Percentiles rank a stretch among this genome's conserved stretches.
These are phyloP conservation scores for roundworm (Caenorhabditis elegans) DNA, from an alignment of 1,140 invertebrate genomes.

Conservation along the genomic window DNA sequence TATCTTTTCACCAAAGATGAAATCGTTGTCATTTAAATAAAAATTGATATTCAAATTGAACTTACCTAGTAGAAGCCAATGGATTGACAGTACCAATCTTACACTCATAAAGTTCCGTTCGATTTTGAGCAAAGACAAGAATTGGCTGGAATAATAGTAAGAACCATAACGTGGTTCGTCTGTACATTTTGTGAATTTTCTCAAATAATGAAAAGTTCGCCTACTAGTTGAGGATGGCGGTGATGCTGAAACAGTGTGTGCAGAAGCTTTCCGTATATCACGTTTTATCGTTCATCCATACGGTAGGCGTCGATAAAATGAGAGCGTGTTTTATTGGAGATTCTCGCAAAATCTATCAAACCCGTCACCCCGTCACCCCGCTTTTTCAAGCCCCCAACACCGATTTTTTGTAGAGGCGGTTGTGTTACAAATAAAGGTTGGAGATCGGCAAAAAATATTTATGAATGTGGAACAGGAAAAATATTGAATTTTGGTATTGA, in stretches of 20 bases:
- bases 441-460: too few relatives aligned
- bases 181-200: constrained; percentile 1
- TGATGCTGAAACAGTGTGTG: constrained; percentile 12
- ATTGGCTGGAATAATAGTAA: constrained; percentile 1
- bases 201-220: neutral
- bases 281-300: constrained; percentile 30
- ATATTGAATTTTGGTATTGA: too few relatives aligned
- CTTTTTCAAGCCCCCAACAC: neutral
- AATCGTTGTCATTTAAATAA: too few relatives aligned
- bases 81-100: constrained; percentile 3
- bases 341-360: neutral
- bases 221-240: neutral
- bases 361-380: neutral
- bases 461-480: too few relatives aligned
- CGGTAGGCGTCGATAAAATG: constrained; percentile 22
- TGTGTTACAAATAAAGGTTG: too few relatives aligned
- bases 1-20: too few relatives aligned
- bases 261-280: neutral
- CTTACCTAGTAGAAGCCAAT: neutral
- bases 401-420: neutral
- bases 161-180: constrained; percentile 21
- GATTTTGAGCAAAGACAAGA: neutral
- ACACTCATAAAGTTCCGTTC: neutral
- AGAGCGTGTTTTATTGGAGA: neutral
- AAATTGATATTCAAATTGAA: neutral